These are phyloP conservation scores for Caloenas nicobarica DNA, from an alignment of 2,113 vertebrate species.

Conservation along the genomic window DNA sequence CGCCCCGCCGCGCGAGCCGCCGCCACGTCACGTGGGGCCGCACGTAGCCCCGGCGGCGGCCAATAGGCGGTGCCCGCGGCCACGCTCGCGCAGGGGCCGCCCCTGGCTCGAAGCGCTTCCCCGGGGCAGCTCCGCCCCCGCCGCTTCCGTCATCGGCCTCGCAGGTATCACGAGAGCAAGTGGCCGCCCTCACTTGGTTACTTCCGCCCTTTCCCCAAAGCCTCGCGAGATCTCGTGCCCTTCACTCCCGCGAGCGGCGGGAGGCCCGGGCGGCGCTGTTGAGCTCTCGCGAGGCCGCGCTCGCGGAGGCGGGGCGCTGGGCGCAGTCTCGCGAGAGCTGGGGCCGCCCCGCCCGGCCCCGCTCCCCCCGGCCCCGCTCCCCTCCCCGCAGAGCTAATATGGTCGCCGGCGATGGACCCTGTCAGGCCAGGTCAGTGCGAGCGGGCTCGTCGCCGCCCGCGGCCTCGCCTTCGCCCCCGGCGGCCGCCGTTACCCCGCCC, in stretches of 20 bases:
- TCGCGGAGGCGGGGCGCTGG: not conserved
- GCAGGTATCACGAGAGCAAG: not conserved
- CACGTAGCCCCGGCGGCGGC: not conserved
- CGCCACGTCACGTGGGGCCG: not conserved
- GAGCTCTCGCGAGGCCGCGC: not conserved
- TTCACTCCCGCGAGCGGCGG: not conserved
- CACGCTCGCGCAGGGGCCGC: no score
- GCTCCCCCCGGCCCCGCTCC: not conserved
- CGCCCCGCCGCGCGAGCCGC: not conserved
- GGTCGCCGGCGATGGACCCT: slow-evolving; percentile 71
- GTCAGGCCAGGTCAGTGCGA: slow-evolving; percentile 62
- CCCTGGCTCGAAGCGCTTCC: no score
- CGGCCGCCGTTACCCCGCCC: no score
- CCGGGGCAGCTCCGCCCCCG: not conserved
- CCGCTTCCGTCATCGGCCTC: rapidly evolving
- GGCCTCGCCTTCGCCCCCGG: no score
- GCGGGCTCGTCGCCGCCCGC: no score
- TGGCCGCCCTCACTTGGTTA: rapidly evolving
- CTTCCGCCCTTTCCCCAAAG: not conserved
- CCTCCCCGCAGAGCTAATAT: slow-evolving; percentile 43
- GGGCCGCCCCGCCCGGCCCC: not conserved
- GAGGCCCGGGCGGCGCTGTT: no score
- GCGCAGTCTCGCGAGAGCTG: slow-evolving; percentile 29
- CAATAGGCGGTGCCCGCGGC: not conserved
- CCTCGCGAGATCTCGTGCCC: not conserved